Conservation (phyloP, 64 coral and sea anemone genomes). For the Pocillopora verrucosa region DNA sequence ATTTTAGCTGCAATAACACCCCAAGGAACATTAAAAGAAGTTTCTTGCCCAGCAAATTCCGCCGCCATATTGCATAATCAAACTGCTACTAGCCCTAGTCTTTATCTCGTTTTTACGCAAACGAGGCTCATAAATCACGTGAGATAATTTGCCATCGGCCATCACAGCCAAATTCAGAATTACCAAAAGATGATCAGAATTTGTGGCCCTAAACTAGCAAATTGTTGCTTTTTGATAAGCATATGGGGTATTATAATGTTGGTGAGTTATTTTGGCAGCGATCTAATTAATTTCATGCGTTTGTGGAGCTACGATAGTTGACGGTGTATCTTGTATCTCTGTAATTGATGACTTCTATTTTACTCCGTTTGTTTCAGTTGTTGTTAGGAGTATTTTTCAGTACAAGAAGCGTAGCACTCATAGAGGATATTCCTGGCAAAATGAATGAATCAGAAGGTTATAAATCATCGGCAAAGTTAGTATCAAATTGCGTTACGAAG, state of each 20-base stretch:
- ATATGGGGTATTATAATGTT: constrained; percentile 97
- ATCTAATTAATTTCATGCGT: not conserved
- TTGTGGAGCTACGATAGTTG: not conserved
- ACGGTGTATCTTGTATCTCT: not conserved
- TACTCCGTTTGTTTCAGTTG: constrained; percentile 55
- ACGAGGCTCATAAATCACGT: constrained; percentile 59
- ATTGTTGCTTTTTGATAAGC: constrained; percentile 93
- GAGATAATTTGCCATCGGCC: constrained; percentile 59
- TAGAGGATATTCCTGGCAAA: constrained; percentile 56
- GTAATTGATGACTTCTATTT: not conserved
- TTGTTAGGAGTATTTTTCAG: constrained; percentile 94
- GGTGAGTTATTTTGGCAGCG: constrained; percentile 50
- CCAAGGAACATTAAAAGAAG: constrained; percentile 65
- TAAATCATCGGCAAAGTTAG: constrained; percentile 68
- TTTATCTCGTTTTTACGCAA: not conserved
- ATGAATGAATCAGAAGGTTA: constrained; percentile 40
- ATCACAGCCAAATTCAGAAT: constrained; percentile 20
- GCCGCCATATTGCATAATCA: not conserved
- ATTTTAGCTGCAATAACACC: constrained; percentile 78
- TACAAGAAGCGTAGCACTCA: constrained; percentile 79
- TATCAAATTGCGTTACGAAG: not conserved
- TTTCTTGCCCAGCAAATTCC: not conserved
- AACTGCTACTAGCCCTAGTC: not conserved
- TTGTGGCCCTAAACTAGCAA: constrained; percentile 93
- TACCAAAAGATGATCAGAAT: constrained; percentile 68